Conservation (phyloP, 2,797 vertebrate species). For the Cossypha heuglini region DNA sequence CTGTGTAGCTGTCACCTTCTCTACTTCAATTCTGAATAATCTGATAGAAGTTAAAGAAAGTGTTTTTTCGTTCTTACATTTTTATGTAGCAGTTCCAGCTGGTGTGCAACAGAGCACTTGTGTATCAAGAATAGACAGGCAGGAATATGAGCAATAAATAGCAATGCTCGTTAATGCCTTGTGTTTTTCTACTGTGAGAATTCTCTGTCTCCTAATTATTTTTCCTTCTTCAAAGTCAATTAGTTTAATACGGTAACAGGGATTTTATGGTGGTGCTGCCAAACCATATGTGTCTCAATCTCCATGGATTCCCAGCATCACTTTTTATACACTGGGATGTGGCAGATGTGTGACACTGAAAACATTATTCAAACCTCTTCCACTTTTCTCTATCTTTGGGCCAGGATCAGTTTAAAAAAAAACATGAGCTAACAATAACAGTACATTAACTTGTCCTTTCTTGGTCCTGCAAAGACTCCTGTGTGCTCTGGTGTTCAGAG, state of each 20-base stretch:
- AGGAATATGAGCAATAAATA: not conserved
- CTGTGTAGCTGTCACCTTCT: not conserved
- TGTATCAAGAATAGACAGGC: not conserved
- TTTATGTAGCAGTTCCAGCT: not conserved
- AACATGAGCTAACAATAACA: not conserved
- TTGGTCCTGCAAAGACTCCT: not conserved
- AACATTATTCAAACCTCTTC: not conserved
- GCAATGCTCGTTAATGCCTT: not conserved
- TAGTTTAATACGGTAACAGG: not conserved
- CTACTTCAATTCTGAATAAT: not conserved
- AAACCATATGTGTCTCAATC: slow-evolving; percentile 9
- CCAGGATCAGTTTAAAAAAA: not conserved
- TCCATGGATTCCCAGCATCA: not conserved
- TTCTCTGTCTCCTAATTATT: slow-evolving; percentile 20
- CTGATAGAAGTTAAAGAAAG: not conserved
- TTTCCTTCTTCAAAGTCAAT: slow-evolving; percentile 24
- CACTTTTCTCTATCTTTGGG: not conserved
- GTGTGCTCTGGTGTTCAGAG: not conserved
- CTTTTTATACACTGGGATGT: not conserved
- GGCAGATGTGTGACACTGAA: slow-evolving; percentile 55
- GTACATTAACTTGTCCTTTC: not conserved
- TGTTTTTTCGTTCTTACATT: not conserved
- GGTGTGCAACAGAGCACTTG: not conserved
- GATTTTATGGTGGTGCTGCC: slow-evolving; percentile 24
- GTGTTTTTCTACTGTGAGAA: not conserved